Conservation (phyloP, 2,113 vertebrate genomes). For the Desmodus rotundus region DNA sequence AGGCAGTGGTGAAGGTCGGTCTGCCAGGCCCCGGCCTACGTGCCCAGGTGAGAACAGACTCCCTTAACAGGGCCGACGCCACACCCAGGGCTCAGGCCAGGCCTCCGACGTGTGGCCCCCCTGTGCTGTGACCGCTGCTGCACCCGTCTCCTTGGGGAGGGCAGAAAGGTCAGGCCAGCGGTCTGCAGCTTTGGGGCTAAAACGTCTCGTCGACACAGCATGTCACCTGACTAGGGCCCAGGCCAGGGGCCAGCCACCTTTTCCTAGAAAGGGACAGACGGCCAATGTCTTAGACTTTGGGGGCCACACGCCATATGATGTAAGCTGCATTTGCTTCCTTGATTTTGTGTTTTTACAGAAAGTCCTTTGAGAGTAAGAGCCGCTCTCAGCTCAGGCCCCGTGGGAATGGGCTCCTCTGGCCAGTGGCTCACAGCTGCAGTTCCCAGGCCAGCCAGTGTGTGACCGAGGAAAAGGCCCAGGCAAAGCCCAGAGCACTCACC, state of each 20-base stretch:
- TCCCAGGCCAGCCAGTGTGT: accelerated
- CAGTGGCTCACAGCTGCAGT: accelerated
- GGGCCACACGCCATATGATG: accelerated
- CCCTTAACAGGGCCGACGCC: background rate
- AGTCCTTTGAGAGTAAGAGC: background rate
- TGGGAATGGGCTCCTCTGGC: too few species aligned
- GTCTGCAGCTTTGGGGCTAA: background rate
- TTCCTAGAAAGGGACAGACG: background rate
- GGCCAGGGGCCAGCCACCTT: background rate
- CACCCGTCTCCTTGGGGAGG: accelerated
- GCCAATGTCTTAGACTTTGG: accelerated
- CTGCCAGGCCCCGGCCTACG: accelerated
- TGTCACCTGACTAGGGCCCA: background rate
- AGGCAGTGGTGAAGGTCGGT: accelerated
- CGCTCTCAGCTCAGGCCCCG: background rate
- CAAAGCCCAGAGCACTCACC: accelerated
- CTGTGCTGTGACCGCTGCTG: accelerated
- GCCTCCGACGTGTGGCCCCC: accelerated
- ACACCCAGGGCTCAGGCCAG: background rate
- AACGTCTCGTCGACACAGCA: accelerated
- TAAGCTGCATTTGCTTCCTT: accelerated
- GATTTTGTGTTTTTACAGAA: background rate
- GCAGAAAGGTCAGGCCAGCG: accelerated
- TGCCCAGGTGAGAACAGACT: background rate
- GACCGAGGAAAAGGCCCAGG: background rate